These are phyloP conservation scores for Drosophila multiciliata DNA, from an alignment of 2,888 invertebrate genomes.

Conservation along the genomic window DNA sequence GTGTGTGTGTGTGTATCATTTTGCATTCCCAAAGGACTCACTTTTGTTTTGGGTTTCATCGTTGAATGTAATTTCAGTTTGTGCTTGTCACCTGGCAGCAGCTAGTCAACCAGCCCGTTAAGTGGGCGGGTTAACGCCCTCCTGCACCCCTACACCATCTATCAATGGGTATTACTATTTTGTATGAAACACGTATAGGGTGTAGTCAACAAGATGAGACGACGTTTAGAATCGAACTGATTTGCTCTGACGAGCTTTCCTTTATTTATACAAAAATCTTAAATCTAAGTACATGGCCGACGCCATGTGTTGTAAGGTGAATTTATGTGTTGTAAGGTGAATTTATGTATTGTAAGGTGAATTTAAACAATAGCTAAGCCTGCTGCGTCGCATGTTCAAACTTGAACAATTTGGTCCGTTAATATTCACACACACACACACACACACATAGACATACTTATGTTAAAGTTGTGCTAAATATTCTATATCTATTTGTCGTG, in stretches of 20 bases:
- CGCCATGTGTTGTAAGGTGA: no score
- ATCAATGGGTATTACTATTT: neutral
- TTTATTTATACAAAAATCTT: no score
- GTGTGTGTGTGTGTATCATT: constrained; percentile 22
- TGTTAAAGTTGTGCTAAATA: neutral
- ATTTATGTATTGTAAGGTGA: no score
- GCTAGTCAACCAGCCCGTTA: neutral
- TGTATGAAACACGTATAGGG: no score
- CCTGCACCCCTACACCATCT: neutral
- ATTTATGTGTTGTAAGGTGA: no score
- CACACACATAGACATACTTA: no score
- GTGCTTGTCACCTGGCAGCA: constrained; percentile 1
- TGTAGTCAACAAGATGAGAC: no score
- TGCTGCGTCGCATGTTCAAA: no score
- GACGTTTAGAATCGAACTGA: no score
- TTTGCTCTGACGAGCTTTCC: no score
- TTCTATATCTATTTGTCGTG: neutral
- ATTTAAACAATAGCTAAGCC: no score
- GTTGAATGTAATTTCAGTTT: constrained; percentile 4
- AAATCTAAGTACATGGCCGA: no score
- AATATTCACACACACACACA: neutral
- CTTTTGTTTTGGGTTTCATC: constrained; percentile 1
- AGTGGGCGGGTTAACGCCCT: constrained; percentile 1
- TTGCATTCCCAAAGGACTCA: constrained; percentile 50
- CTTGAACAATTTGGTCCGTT: neutral